Evolutionary conservation across 2,888 invertebrate species (phyloP), one percentile per base, ranked within the genome.

Genomic region (Agrotis segetum): DNA sequence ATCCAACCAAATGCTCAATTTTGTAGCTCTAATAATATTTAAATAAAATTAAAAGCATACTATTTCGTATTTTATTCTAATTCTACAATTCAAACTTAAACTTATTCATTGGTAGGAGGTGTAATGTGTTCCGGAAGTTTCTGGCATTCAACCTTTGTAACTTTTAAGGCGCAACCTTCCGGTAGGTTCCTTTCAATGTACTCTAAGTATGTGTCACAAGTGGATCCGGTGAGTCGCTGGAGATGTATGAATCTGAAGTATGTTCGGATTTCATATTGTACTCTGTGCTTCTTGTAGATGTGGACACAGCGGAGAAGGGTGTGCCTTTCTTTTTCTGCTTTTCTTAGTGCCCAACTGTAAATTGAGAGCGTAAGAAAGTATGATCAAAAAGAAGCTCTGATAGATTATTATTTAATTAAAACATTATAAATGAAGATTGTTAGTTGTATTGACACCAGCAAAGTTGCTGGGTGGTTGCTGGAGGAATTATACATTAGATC

Each of bases 171-270:
- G 80, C 99, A 98, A 52, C 99, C 99, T 96, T 99, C 99, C 0
- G 99, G 99, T 67, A 99, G 96, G 96, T 99, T 99, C 86, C 99
- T 96, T 92, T 99, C 98, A 72, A 99, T 97, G 91, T 99, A 99
- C 95, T 99, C 99, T 66, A 99, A 94, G 91, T 98, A 98, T 14
- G 99, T 99, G 83, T 99, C 99, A 61, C 99, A 98, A 16, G 99
- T 99, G 5, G 99, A 99, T 0, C 99, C 99, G 0, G 99, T 99
- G 16, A 99, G 90, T 87, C 98, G 97, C 86, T 98, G 97, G 44
- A 99, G 97, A 87, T 98, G 97, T 88, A 99, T 96, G 88, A 98
- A 98, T 76, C 98, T 97, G 92, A 98, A 99, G 93, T 99, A 98
- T 4, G 99, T 99, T 85, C 99, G 97, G 21, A 98, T 97, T 96